Conservation (phyloP, 2,888 invertebrate genomes). For the Luperina testacea region DNA sequence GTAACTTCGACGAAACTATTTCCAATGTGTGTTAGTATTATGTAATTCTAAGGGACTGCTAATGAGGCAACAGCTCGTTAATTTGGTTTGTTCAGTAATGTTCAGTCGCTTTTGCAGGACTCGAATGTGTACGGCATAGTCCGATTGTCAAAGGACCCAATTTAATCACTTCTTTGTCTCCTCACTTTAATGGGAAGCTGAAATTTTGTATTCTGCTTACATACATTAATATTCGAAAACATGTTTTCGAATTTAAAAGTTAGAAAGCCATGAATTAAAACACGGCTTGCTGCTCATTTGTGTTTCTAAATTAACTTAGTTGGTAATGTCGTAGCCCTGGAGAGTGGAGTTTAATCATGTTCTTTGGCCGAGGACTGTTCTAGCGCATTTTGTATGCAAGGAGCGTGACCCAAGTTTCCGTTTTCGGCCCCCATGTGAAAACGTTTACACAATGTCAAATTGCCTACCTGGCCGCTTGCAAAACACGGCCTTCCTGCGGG, state of each 20-base stretch:
- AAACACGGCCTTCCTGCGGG: slow-evolving; percentile 81
- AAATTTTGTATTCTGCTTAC: slow-evolving; percentile 37
- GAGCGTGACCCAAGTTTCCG: slow-evolving; percentile 85
- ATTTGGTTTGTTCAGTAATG: slow-evolving; percentile 35
- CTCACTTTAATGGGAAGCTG: slow-evolving; percentile 4
- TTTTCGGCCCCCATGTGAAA: slow-evolving; percentile 84
- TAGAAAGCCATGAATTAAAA: slow-evolving; percentile 51
- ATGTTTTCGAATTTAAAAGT: slow-evolving; percentile 50
- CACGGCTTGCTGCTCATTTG: slow-evolving; percentile 43
- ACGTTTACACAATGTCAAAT: slow-evolving; percentile 87
- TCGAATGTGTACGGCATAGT: background rate
- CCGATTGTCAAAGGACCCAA: slow-evolving; percentile 29
- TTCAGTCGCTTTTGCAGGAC: slow-evolving; percentile 32
- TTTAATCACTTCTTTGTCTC: slow-evolving; percentile 33
- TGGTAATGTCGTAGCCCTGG: slow-evolving; percentile 47
- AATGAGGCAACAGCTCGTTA: slow-evolving; percentile 46
- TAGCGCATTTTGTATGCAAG: slow-evolving; percentile 78
- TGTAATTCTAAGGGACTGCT: slow-evolving; percentile 34
- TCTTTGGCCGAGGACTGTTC: slow-evolving; percentile 61
- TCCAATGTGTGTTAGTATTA: slow-evolving; percentile 32
- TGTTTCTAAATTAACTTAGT: slow-evolving; percentile 59
- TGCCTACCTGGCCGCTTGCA: slow-evolving; percentile 81
- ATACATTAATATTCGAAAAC: slow-evolving; percentile 42
- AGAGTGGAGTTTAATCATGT: slow-evolving; percentile 57
- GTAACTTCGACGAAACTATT: slow-evolving; percentile 34